Base-by-base conservation (phyloP, 2,888 invertebrate genomes). In the Dascillus cervinus region DNA sequence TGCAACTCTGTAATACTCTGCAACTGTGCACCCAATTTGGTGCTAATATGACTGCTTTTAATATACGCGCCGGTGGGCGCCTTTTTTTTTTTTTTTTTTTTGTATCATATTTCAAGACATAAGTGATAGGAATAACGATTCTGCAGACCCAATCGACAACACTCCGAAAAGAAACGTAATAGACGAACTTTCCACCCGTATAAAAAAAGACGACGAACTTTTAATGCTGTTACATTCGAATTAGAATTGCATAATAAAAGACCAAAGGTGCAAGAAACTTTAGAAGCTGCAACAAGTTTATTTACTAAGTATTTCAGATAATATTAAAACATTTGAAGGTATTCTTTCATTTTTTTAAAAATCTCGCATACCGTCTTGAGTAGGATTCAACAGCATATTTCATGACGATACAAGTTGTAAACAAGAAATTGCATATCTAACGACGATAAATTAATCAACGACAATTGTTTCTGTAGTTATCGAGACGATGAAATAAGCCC, bases 321-420 rank as follows among this genome's bases (percentile, higher is more conserved):
- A 22, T 22, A 22, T 22, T 11, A n/a, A 22, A 10, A 22, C 22
- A 9, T 22, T 22, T 22, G 22, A 22, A 22, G n/a, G 9, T 11
- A 22, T 22, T 22, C 9, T 22, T 22, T n/a, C 22, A 10, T 34
- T 17, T 3, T 29, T 47, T 2, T 15, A 47, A 29, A 29, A 54
- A 22, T 27, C 44, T 21, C 38, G 52, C n/a, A 50, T 47, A 3
- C 55, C 55, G 21, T 50, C 49, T 49, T 58, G 56, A 56, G 48
- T 50, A 9, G 55, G 56, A n/a, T 58, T 44, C 23, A 53, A 56
- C 37, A 41, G 41, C 26, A 15, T 13, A 19, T 39, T 53, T 12
- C 8, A 26, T 11, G 19, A 34, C 6, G 52, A 57, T 26, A 26
- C 32, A 13, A 36, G 34, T 17, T 5, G 21, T 3, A 36, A 35